Evolutionary conservation across 1,140 invertebrate genomes (phyloP).

Genomic region (Cydia pomonella): DNA sequence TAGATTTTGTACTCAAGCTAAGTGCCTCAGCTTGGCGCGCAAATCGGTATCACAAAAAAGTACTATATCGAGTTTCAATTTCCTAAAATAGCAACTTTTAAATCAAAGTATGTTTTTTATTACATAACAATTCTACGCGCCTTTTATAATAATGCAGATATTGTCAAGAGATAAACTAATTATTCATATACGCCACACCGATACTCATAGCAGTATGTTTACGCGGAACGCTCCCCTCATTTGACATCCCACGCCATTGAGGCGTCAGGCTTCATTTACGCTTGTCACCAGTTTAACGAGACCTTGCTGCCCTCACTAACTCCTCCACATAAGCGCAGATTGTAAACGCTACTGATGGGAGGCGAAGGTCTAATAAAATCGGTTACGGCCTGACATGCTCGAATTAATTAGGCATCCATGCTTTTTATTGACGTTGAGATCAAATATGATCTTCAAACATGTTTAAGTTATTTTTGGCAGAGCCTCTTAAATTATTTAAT

Average conservation of each 20-base stretch:
- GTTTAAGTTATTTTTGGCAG: not conserved
- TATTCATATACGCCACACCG: not conserved
- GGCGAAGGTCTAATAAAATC: constrained; percentile 35
- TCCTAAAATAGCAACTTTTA: too few species aligned
- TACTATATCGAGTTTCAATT: too few species aligned
- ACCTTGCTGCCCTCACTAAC: not conserved
- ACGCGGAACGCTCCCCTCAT: constrained; percentile 41
- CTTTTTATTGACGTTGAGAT: constrained; percentile 41
- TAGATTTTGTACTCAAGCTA: too few species aligned
- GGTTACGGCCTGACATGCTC: constrained; percentile 37
- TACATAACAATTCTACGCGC: not conserved
- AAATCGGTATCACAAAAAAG: too few species aligned
- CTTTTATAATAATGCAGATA: not conserved
- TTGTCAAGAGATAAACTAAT: not conserved
- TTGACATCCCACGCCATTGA: constrained; percentile 49
- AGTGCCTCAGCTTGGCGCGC: too few species aligned
- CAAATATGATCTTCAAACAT: constrained; percentile 11
- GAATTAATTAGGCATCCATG: constrained; percentile 49
- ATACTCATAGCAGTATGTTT: constrained; percentile 4
- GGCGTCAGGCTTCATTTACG: constrained; percentile 49
- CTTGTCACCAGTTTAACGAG: constrained; percentile 37
- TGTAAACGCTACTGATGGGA: not conserved
- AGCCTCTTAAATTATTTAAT: not conserved
- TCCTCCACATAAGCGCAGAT: not conserved
- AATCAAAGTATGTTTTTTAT: too few species aligned